Evolutionary conservation across 2,797 vertebrate genomes (phyloP).

Genomic region (Aldrovandia affinis): DNA sequence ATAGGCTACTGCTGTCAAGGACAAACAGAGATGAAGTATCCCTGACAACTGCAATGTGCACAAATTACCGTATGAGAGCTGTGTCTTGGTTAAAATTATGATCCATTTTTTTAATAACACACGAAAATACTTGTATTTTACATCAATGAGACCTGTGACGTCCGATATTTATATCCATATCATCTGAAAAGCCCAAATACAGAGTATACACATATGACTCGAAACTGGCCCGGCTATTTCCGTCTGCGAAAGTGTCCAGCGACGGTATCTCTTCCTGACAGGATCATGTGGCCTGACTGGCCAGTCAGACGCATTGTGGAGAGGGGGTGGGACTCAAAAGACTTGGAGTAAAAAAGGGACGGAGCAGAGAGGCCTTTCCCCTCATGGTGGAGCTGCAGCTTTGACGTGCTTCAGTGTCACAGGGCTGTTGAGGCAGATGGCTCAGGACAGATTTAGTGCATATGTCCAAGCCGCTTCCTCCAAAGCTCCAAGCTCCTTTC

Average conservation of each 20-base stretch:
- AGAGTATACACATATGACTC: neutral
- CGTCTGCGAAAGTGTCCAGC: neutral
- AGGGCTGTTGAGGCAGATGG: slow-evolving; percentile 64
- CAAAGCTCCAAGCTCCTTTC: slow-evolving; percentile 13
- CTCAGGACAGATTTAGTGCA: slow-evolving; percentile 47
- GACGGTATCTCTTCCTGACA: neutral
- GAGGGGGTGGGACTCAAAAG: neutral
- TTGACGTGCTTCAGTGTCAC: slow-evolving; percentile 57
- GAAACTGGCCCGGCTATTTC: neutral
- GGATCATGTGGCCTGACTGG: neutral
- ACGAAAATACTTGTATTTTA: neutral
- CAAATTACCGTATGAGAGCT: neutral
- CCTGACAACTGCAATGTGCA: neutral
- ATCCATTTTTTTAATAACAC: neutral
- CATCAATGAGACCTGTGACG: neutral
- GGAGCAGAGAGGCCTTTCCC: neutral
- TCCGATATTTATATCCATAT: neutral
- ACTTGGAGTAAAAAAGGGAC: neutral
- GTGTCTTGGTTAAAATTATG: neutral
- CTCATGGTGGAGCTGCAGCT: slow-evolving; percentile 38
- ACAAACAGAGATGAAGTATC: neutral
- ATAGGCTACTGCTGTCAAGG: neutral
- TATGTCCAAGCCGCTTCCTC: slow-evolving; percentile 44
- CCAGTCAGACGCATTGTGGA: neutral
- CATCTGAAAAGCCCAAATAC: neutral